These are phyloP conservation scores for Pituophis catenifer DNA, from an alignment of 2,113 vertebrate genomes.

Conservation along the genomic window DNA sequence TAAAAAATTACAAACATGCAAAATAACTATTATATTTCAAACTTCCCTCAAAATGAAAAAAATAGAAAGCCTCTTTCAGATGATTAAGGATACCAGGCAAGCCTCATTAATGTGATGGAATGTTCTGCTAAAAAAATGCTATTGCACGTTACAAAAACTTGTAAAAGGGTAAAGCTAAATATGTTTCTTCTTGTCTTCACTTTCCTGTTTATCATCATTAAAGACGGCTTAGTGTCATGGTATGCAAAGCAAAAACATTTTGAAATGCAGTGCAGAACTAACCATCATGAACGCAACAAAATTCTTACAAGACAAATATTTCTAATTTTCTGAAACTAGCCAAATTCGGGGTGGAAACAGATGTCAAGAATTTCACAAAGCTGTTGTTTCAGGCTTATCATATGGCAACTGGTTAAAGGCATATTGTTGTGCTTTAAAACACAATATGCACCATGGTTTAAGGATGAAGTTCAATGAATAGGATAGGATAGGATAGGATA, in stretches of 20 bases:
- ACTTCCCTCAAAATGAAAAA: background rate
- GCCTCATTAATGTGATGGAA: background rate
- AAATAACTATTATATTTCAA: background rate
- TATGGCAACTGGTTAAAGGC: background rate
- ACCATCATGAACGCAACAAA: background rate
- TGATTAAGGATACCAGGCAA: background rate
- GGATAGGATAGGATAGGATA: no score
- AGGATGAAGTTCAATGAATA: background rate
- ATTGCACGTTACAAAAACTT: constrained; percentile 3
- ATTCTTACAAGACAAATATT: constrained; percentile 12
- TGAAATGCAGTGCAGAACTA: constrained; percentile 5
- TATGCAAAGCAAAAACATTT: constrained; percentile 15
- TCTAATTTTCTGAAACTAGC: background rate
- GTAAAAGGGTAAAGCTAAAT: constrained; percentile 14
- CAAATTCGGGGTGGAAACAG: background rate
- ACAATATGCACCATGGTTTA: background rate
- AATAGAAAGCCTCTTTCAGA: background rate
- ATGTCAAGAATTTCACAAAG: background rate
- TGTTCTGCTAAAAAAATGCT: background rate
- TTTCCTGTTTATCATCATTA: constrained; percentile 32
- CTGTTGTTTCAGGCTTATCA: background rate
- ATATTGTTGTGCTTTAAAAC: background rate
- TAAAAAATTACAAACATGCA: background rate
- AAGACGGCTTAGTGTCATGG: constrained; percentile 25
- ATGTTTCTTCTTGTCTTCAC: constrained; percentile 32